These are phyloP conservation scores for Yponomeuta sedellus DNA, from an alignment of 2,888 invertebrate species.

Conservation along the genomic window DNA sequence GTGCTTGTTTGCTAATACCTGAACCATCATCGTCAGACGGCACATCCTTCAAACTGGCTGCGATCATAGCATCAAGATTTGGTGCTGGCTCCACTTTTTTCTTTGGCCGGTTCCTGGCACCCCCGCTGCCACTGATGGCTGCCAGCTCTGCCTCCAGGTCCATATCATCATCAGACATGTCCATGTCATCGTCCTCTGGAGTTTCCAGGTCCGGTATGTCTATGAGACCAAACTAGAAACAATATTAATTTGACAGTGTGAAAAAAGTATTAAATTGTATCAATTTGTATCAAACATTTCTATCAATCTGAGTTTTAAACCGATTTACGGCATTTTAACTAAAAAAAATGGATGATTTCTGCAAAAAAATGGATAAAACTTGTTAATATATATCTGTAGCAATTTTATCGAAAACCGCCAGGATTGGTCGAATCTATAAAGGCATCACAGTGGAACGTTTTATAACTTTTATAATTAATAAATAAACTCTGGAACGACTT, in stretches of 20 bases:
- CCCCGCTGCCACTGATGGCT: slow-evolving; percentile 74
- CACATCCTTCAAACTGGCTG: slow-evolving; percentile 86
- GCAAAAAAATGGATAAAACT: too few species aligned
- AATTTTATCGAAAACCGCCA: too few species aligned
- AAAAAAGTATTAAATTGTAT: too few species aligned
- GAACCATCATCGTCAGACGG: slow-evolving; percentile 84
- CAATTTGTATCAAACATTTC: too few species aligned
- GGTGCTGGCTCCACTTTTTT: slow-evolving; percentile 65
- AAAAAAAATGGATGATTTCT: too few species aligned
- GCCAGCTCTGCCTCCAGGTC: slow-evolving; percentile 92
- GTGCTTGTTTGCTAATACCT: slow-evolving; percentile 33
- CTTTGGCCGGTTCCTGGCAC: slow-evolving; percentile 42
- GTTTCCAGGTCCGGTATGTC: slow-evolving; percentile 79
- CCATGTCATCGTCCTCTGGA: slow-evolving; percentile 65
- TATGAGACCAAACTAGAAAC: slow-evolving; percentile 83
- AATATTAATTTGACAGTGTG: slow-evolving; percentile 13
- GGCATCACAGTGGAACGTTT: too few species aligned
- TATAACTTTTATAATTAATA: too few species aligned
- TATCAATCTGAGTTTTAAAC: too few species aligned
- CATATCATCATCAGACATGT: slow-evolving; percentile 80
- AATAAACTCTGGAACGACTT: too few species aligned
- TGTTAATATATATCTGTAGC: too few species aligned
- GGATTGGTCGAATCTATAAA: too few species aligned
- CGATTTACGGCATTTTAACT: too few species aligned
- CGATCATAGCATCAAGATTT: slow-evolving; percentile 85